Evolutionary conservation across 92 coral and sea anemone species (phyloP).

Genomic region (Montipora capitata): DNA sequence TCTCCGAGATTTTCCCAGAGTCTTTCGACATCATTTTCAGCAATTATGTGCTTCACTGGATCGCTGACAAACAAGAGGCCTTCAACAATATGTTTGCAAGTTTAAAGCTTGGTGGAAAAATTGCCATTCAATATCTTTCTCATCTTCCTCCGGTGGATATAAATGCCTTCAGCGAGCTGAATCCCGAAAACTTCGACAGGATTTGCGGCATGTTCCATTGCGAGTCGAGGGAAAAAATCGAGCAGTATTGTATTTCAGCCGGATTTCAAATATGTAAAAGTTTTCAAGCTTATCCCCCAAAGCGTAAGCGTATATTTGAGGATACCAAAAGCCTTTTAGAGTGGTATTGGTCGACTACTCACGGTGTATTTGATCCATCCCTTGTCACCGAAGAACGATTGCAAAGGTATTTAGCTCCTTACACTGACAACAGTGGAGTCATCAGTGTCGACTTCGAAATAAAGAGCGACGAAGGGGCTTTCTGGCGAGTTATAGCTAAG

Average conservation of each 20-base stretch:
- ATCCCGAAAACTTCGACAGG: background rate
- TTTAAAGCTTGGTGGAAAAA: background rate
- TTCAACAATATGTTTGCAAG: slow-evolving; percentile 4
- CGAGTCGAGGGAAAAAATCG: background rate
- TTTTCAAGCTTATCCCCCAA: too few relatives aligned
- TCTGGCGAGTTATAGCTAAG: background rate
- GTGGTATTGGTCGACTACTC: slow-evolving; percentile 14
- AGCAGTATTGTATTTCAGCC: background rate
- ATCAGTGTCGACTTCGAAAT: background rate
- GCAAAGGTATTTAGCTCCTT: background rate
- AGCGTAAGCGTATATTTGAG: background rate
- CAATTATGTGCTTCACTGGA: slow-evolving; percentile 17
- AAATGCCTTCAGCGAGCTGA: background rate
- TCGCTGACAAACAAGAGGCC: background rate
- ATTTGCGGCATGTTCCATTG: background rate
- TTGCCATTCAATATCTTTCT: background rate
- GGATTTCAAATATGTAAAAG: background rate
- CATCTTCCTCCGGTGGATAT: background rate
- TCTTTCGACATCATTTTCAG: slow-evolving; percentile 1
- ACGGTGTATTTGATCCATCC: background rate
- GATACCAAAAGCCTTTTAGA: too few relatives aligned
- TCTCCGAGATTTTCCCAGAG: background rate
- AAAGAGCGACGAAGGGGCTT: too few relatives aligned
- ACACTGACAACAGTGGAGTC: too few relatives aligned
- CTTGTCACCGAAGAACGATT: too few relatives aligned